Evolutionary conservation across 2,797 vertebrate species (phyloP).

Genomic region (Poecilia gillii): DNA sequence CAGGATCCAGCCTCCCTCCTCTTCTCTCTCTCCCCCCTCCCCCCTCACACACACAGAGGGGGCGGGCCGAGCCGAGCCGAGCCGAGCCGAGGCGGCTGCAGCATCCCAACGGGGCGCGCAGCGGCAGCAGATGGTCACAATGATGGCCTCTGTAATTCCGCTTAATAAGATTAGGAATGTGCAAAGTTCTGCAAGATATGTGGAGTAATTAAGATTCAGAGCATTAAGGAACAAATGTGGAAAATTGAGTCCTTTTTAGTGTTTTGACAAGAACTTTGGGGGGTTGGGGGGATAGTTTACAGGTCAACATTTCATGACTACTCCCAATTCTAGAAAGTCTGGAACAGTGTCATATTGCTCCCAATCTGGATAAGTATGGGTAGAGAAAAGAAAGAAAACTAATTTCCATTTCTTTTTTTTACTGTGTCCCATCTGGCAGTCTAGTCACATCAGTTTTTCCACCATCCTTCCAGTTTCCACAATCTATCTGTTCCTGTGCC

Average conservation of each 20-base stretch:
- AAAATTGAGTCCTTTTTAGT: not conserved
- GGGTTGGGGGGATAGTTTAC: not conserved
- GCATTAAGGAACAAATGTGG: not conserved
- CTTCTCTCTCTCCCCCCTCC: not conserved
- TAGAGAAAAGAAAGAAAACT: not conserved
- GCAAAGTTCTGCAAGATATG: conserved; percentile 28
- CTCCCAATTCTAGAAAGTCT: not conserved
- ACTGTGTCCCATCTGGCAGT: not conserved
- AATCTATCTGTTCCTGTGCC: not conserved
- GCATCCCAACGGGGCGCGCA: conserved; percentile 78
- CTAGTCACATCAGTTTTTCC: not conserved
- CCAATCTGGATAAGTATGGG: not conserved
- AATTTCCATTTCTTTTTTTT: not conserved
- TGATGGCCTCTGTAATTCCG: conserved; percentile 63
- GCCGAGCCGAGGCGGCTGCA: conserved; percentile 48
- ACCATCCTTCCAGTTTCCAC: not conserved
- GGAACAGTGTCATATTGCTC: not conserved
- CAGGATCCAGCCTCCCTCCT: conserved; percentile 54
- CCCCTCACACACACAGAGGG: conserved; percentile 14
- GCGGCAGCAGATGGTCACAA: conserved; percentile 79
- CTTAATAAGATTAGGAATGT: conserved; percentile 76
- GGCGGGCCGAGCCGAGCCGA: conserved; percentile 38
- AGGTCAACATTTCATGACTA: not conserved
- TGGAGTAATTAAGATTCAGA: not conserved
- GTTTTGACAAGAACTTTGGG: not conserved